phyloP scores from a whole-genome alignment of 2,113 vertebrate genomes.

The Anarhynchus alexandrinus region DNA sequence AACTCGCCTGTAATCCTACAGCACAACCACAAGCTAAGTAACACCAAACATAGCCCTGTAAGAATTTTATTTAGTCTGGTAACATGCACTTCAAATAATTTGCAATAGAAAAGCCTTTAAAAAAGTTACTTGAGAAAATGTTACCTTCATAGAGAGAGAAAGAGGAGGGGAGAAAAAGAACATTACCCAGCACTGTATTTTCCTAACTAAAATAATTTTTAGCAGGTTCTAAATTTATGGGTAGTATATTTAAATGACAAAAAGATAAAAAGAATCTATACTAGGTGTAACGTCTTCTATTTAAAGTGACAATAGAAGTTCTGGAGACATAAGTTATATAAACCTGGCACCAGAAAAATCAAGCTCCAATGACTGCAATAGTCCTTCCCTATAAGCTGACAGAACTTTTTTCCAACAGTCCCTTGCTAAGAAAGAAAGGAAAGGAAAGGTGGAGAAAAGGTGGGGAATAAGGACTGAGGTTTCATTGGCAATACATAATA shows the following conservation, averaged over 20 bases:
- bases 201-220: not conserved
- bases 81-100: not conserved
- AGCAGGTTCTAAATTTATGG: slow-evolving; percentile 22
- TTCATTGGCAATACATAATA: not conserved
- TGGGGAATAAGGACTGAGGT: not conserved
- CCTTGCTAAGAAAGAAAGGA: not conserved
- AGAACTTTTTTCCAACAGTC: not conserved
- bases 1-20: not conserved
- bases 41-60: not conserved
- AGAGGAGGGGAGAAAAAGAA: not conserved
- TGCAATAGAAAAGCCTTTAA: not conserved
- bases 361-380: not conserved
- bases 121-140: not conserved
- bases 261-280: not conserved
- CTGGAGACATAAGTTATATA: not conserved
- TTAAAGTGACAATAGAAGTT: not conserved
- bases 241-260: slow-evolving; percentile 45
- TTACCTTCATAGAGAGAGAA: not conserved
- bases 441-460: not conserved
- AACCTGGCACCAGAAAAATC: not conserved
- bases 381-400: not conserved
- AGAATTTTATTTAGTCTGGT: not conserved
- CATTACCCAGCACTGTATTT: not conserved
- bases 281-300: not conserved
- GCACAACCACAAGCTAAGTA: not conserved